Evolutionary conservation across 2,797 vertebrate species (phyloP), one percentile per base, ranked within the genome.

Genomic region (Capromys pilorides): DNA sequence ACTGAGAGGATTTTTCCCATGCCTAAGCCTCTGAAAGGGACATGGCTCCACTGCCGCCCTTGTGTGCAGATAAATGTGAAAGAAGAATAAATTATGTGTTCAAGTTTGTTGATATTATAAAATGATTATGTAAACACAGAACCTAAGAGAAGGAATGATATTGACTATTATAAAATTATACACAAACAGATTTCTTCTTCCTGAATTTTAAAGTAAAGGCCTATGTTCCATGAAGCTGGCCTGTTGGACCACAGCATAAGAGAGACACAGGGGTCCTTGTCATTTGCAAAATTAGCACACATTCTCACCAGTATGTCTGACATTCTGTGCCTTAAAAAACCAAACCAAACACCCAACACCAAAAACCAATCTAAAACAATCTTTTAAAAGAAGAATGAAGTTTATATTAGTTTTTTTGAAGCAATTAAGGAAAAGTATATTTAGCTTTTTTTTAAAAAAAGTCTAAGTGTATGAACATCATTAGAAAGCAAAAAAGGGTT

Each of bases 1-100:
- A 69, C 14, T 31, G 93, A 97, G 93, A 39, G 31, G 31, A 96
- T 11, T 87, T 77, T 67, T 51, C 80, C 67, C 36, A 81, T 62
- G 31, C 10, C 14, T 0, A 16, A 75, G 9, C 51, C 69, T 95
- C n/a, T 91, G 78, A 96, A 88, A 45, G 2, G 10, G 28, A 97
- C 36, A 79, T 45, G 80, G 67, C 36, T 3, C 36, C 78, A 82
- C 16, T 45, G 87, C 13, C 26, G 36, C 2, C 14, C 49, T 87
- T 28, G 22, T 67, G 31, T 87, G 13, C 36, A 78, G 45, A 87
- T 19, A 92, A n/a, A 62, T 54, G 36, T 79, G 39, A 78, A 81
- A 6, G 2, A 13, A n/a, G 26, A 28, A 7, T 61, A 88, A 87
- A 64, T 69, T 0, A 92, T 57, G 54, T 61, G 24, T 80, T 69